phyloP scores from a whole-genome alignment of 2,888 invertebrate genomes.

The Epirrhoe tristata region DNA sequence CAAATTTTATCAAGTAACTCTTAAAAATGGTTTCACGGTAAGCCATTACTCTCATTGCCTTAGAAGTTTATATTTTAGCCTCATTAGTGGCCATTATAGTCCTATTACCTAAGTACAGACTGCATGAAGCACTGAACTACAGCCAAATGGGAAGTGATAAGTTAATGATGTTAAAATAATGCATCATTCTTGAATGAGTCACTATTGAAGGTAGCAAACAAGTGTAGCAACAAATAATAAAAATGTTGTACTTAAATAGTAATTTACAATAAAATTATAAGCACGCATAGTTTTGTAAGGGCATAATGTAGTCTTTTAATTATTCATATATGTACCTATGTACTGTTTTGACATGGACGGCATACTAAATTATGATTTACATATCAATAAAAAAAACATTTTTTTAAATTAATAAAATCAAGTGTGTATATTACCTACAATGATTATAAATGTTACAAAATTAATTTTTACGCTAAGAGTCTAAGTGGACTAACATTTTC shows the following conservation, averaged over 20 bases:
- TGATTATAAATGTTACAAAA: no score
- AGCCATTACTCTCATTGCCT: not conserved
- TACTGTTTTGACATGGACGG: no score
- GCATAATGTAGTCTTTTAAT: no score
- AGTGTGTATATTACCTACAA: no score
- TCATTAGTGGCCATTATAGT: constrained; percentile 17
- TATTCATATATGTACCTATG: not conserved
- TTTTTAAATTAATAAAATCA: no score
- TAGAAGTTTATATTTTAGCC: constrained; percentile 3
- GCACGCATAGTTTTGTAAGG: no score
- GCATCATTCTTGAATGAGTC: constrained; percentile 8
- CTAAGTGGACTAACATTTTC: no score
- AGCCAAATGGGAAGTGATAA: constrained; percentile 7
- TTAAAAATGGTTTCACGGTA: constrained; percentile 3
- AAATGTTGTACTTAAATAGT: not conserved
- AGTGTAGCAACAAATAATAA: not conserved
- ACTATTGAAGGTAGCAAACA: not conserved
- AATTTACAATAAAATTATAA: not conserved
- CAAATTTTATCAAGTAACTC: not conserved
- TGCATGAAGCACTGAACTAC: constrained; percentile 5
- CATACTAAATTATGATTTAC: no score
- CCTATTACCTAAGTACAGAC: constrained; percentile 5
- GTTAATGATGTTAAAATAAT: constrained; percentile 23
- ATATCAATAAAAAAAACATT: no score
- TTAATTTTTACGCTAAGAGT: no score